Base-by-base conservation (phyloP, 2,113 vertebrate genomes). In the Bambusicola thoracicus region DNA sequence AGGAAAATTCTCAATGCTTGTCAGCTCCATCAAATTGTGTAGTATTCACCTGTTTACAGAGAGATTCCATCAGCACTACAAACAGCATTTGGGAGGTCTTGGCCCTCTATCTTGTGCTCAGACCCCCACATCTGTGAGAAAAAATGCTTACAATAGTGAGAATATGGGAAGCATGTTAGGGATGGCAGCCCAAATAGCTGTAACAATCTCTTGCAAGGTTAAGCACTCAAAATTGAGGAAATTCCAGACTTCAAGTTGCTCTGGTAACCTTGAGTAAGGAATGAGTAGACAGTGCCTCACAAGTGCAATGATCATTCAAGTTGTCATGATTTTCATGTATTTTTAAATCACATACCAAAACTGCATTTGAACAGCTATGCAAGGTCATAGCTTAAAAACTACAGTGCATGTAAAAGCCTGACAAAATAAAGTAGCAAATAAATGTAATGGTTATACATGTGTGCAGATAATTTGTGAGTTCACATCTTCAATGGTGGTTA, bases 181-280 rank as follows among this genome's bases (percentile, higher is more conserved):
- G 43, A 94, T 41, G 87, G 75, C 2, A 70, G 56, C 51, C 56
- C 66, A 82, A 58, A 92, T 10, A 86, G 56, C 40, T 85, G 17
- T 3, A 56, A 67, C 48, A 55, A 93, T 76, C 80, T 81, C 77
- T 51, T 34, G 49, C 34, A 65, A 85, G 62, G 88, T 68, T 59
- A 72, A 92, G 56, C 55, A 56, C 51, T 90, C 73, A 65, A 77
- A 93, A 93, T 2, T 61, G 80, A 93, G 80, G 85, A 76, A 93
- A 96, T 93, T 93, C 88, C 83, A 78, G 72, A 75, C 61, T 72
- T 74, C 92, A 84, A 56, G 83, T 86, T 94, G 83, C 94, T 92
- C 77, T 81, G 83, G 86, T 58, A 94, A 81, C 81, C 32, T 30
- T 30, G 70, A n/a, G n/a, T 27, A 73, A 80, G 49, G 93, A 93